A percentile compares a stretch with the other conserved stretches of the same genome.
Conservation (phyloP, 2,888 invertebrate species). For the Nemoura dubitans region DNA sequence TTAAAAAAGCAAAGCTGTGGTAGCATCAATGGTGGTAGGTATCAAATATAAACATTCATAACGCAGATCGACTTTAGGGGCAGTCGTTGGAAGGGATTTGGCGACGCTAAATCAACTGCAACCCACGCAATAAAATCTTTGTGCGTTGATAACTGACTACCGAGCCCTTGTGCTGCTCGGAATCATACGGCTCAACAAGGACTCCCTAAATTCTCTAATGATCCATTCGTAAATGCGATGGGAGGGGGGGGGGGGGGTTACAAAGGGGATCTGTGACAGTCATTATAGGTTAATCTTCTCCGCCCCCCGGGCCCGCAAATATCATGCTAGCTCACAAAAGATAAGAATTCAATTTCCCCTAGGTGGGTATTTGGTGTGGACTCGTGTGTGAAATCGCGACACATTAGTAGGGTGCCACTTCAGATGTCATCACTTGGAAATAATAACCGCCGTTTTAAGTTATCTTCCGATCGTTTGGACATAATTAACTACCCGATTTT, state of each 20-base stretch:
- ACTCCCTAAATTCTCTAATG: too few relatives aligned
- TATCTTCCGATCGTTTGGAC: background rate
- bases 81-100: too few relatives aligned
- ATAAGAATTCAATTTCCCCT: slow-evolving; percentile 34
- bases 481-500: background rate
- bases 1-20: background rate
- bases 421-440: background rate
- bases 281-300: slow-evolving; percentile 18
- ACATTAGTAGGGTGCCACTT: background rate
- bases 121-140: background rate
- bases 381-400: background rate
- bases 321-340: background rate
- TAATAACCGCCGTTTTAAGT: background rate
- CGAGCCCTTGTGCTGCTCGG: background rate
- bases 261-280: background rate
- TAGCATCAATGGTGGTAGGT: too few relatives aligned
- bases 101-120: background rate
- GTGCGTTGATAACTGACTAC: background rate
- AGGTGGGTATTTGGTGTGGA: background rate
- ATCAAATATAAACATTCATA: background rate
- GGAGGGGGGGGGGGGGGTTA: background rate
- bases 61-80: background rate
- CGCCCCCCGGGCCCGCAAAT: background rate
- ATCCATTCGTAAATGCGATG: background rate
- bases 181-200: background rate